Base-by-base conservation (phyloP, 2,113 vertebrate genomes). In the Peromyscus californicus region DNA sequence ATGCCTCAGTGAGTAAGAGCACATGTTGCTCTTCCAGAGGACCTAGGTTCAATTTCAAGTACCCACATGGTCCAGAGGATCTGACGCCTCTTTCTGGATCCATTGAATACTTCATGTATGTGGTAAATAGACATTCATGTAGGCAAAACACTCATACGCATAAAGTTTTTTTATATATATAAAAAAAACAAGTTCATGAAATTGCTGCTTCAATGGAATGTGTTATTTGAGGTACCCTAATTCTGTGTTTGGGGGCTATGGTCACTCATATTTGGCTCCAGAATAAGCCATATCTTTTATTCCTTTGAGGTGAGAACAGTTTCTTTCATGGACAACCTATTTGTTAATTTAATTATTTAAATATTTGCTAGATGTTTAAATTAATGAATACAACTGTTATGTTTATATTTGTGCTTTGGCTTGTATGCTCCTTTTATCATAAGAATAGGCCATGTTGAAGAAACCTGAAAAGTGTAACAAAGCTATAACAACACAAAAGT, bases 291-390 rank as follows among this genome's bases (percentile, higher is more conserved):
- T 12, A 6, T 80, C 9, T 80, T 57, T 57, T 36, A 22, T 57
- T 80, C 48, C 78, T 22, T 54, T 80, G 51, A 80, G 78, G 31
- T 36, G 10, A 80, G 9, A 80, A 6, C 16, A 21, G 31, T 36
- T 54, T 79, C 15, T 51, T 33, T 80, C 51, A 22, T 57, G 10
- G 51, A 57, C 54, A 59, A 83, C 36, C 12, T 31, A 92, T 29
- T 89, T 74, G 74, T 82, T 80, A 84, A 26, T 76, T 85, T 39
- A 79, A 63, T 70, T 89, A 84, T 59, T 48, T 63, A 13, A 3
- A 24, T 79, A 59, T 72, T 65, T 95, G 31, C 67, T 85, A 84
- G 89, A 82, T 72, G 5, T 72, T 95, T 90, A 74, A 90, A 57
- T 74, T 75, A 74, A 65, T 79, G 21, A 87, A 63, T 29, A 39